These are phyloP conservation scores for Chaetodon trifasciatus DNA, from an alignment of 2,797 vertebrate genomes.

Conservation along the genomic window DNA sequence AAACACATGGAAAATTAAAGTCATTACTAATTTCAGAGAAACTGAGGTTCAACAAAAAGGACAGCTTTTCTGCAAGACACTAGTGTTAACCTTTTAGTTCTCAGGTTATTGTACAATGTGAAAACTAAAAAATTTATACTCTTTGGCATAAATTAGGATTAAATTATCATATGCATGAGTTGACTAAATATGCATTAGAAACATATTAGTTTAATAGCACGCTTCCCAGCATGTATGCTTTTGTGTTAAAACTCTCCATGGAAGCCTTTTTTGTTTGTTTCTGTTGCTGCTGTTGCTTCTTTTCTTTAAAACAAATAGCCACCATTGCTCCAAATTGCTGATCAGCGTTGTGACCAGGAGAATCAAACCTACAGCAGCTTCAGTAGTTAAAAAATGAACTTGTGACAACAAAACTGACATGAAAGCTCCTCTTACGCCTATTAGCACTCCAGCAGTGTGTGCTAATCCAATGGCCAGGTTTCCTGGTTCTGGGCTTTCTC, in stretches of 20 bases:
- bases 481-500: slow-evolving; percentile 82
- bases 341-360: not conserved
- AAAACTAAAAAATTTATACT: not conserved
- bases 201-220: not conserved
- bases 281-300: not conserved
- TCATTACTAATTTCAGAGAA: not conserved
- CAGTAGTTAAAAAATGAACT: not conserved
- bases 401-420: not conserved
- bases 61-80: not conserved
- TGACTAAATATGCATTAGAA: not conserved
- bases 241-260: not conserved
- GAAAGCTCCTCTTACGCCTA: slow-evolving; percentile 80
- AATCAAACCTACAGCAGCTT: not conserved
- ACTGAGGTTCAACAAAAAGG: not conserved
- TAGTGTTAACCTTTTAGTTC: too few relatives aligned
- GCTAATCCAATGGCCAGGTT: slow-evolving; percentile 89
- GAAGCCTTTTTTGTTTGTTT: not conserved
- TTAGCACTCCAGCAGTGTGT: slow-evolving; percentile 83
- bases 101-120: not conserved
- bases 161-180: not conserved
- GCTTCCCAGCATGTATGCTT: not conserved
- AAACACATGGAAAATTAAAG: not conserved
- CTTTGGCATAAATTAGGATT: not conserved
- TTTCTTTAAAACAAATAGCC: not conserved
- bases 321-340: not conserved